Base-by-base conservation (phyloP, 2,797 vertebrate species). In the Phalanger gymnotis region DNA sequence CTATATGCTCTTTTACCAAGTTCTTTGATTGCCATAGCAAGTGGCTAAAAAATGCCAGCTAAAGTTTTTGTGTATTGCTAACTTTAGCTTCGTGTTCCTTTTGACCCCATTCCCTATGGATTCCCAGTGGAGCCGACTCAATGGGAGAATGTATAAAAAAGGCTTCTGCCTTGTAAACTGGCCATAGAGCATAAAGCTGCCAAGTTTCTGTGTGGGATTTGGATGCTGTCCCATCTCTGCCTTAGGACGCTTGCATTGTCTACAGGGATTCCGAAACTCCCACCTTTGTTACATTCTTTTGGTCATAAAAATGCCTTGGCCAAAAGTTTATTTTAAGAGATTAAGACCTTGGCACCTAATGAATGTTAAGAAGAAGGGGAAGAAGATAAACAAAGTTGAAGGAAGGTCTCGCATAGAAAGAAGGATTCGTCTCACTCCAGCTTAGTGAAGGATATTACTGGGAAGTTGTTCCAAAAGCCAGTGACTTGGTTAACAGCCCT, bases 401-500 rank as follows among this genome's bases (percentile, higher is more conserved):
- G 66, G n/a, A 57, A 47, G 94, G 90, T 53, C 92, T 56, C 61
- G 14, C 93, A 53, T 90, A 94, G 90, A 58, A 89, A 89, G 90
- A 53, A 52, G 27, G 0, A 14, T 91, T 93, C 52, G 90, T 47
- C 58, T 73, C 61, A 53, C 61, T 51, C 66, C 90, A 58, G 96
- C 95, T 96, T 90, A 34, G 52, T 55, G 73, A 96, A 95, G 51
- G 94, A 57, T 95, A 92, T 93, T 93, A 90, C 96, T 95, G 97
- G 95, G 97, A 97, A 94, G 97, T 93, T 93, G 96, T 95, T 98
- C 93, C 97, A 93, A 95, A 96, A 55, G 91, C 92, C 95, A 97
- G 92, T 93, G 95, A 97, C 92, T 97, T 95, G 95, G 94, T 90
- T 96, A 97, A 97, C 89, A 97, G 95, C 96, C 94, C 95, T 97